These are phyloP conservation scores for Anguilla megastoma DNA, from an alignment of 2,797 vertebrate species.

Conservation along the genomic window DNA sequence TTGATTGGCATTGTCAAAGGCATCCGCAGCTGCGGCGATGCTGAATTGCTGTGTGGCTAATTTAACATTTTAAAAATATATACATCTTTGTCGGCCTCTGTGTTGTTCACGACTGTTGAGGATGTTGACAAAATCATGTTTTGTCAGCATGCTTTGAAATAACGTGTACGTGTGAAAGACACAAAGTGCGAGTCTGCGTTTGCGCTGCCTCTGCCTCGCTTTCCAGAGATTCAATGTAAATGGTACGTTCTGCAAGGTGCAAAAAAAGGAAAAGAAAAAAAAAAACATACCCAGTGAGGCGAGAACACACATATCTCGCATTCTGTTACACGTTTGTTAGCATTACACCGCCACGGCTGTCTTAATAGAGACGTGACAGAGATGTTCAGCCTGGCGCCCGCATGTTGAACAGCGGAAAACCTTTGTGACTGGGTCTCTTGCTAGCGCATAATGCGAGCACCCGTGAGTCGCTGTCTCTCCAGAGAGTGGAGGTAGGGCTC, in stretches of 20 bases:
- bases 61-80: not conserved
- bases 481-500: slow-evolving; percentile 43
- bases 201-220: not conserved
- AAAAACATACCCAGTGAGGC: not conserved
- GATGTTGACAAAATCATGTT: not conserved
- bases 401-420: slow-evolving; percentile 26
- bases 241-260: slow-evolving; percentile 16
- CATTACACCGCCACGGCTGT: not conserved
- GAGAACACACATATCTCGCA: not conserved
- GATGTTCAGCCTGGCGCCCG: slow-evolving; percentile 13
- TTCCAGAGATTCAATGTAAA: not conserved
- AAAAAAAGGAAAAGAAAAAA: not conserved
- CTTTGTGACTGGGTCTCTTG: slow-evolving; percentile 27
- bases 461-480: slow-evolving; percentile 27
- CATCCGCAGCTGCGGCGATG: not conserved
- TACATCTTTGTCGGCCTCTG: not conserved
- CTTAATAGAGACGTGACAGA: slow-evolving; percentile 23
- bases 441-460: slow-evolving; percentile 35
- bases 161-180: not conserved
- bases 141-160: not conserved
- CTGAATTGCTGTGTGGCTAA: not conserved
- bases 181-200: not conserved
- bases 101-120: not conserved
- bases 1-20: not conserved
- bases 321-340: slow-evolving; percentile 7